Evolutionary conservation across 1,140 invertebrate species (phyloP).

Genomic region (Parapsyche elsis): DNA sequence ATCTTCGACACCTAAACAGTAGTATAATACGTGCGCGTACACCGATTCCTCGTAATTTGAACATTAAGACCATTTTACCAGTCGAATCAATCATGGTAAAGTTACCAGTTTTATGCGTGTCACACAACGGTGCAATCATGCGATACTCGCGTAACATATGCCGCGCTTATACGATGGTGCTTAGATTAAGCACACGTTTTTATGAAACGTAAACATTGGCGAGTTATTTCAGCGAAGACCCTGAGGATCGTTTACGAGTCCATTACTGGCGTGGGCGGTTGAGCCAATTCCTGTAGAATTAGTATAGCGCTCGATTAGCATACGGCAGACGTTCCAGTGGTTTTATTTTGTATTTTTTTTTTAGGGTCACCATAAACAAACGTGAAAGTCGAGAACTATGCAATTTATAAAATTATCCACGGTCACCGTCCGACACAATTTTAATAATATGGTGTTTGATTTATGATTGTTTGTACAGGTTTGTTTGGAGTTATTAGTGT

Average conservation of each 20-base stretch:
- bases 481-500: constrained; percentile 18
- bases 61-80: not conserved
- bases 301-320: not conserved
- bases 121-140: constrained; percentile 19
- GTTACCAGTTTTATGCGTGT: constrained; percentile 3
- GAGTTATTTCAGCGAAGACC: no score
- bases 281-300: not conserved
- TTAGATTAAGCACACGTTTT: no score
- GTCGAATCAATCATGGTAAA: constrained; percentile 4
- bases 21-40: not conserved
- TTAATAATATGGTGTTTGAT: constrained; percentile 53
- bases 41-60: not conserved
- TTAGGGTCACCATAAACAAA: constrained; percentile 24
- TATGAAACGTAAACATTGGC: no score
- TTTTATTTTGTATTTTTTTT: not conserved
- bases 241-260: not conserved
- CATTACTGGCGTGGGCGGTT: not conserved
- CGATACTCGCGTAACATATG: not conserved
- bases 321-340: not conserved
- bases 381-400: constrained; percentile 55
- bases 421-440: constrained; percentile 48
- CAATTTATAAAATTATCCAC: constrained; percentile 58
- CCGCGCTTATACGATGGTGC: no score
- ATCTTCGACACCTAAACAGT: not conserved
- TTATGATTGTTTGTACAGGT: constrained; percentile 52